Base-by-base conservation (phyloP, 2,797 vertebrate genomes). In the Rallus crepitans region DNA sequence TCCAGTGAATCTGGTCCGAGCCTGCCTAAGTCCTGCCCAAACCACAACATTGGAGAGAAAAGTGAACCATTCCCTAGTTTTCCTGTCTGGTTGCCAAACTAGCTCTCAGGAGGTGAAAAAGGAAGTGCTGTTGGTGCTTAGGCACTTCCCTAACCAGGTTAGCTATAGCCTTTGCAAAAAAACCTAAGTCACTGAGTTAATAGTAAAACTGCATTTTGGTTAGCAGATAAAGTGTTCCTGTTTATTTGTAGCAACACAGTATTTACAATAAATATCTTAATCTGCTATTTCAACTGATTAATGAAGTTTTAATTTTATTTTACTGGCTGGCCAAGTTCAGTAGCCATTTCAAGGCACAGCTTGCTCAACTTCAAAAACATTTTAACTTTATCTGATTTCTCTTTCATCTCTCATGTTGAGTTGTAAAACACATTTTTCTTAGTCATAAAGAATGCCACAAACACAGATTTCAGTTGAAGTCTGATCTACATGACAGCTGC, bases 401-500 rank as follows among this genome's bases (percentile, higher is more conserved):
- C 75, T 82, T 94, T 82, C 76, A 60, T 77, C 50, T 93, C 78
- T 93, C 60, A 21, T 50, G 61, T 4, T 37, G 60, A 72, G 87
- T 23, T 68, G 82, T 68, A 94, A 83, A 90, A 13, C 61, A 81
- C 47, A 78, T 91, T 90, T 83, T 89, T 90, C 89, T 72, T 93
- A 59, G 37, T 93, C 79, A 70, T 23, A 45, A 59, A 56, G 81
- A 81, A 39, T 60, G 47, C 33, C 82, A 94, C 82, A 86, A 83
- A 82, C 52, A 87, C 59, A 85, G 79, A 93, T 91, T 96, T 82
- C 55, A 55, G 55, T 52, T 72, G 61, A 64, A 90, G 89, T 53
- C 79, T 86, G 82, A 93, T 91, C 61, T 91, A 76, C 79, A n/a
- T 65, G 85, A 89, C 94, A 96, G 87, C 69, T 88, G 77, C 77